Conservation (phyloP, 92 coral and sea anemone genomes). For the Umimayanthus kanabou region DNA sequence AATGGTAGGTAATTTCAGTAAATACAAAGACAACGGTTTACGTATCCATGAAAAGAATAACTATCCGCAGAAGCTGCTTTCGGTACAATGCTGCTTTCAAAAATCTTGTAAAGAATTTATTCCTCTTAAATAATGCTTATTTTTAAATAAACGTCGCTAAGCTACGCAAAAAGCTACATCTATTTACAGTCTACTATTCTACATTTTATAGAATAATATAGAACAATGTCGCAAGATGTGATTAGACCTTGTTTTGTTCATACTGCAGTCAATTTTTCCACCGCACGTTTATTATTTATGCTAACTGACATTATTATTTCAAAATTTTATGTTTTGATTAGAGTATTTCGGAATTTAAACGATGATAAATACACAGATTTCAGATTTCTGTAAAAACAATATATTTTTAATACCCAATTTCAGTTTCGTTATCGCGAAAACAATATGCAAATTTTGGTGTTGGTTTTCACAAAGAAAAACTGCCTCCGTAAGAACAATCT, state of each 20-base stretch:
- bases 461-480: not conserved
- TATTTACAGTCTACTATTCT: not conserved
- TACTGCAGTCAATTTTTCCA: not conserved
- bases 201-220: too few relatives aligned
- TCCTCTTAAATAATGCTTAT: not conserved
- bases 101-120: not conserved
- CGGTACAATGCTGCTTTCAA: not conserved
- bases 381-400: too few relatives aligned
- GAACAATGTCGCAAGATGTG: not conserved
- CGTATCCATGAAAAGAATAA: not conserved
- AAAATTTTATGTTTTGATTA: not conserved
- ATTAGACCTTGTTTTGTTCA: not conserved
- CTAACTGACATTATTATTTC: not conserved
- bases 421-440: not conserved
- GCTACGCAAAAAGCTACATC: not conserved
- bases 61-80: not conserved
- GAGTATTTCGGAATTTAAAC: not conserved
- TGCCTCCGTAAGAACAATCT: not conserved
- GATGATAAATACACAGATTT: not conserved
- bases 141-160: not conserved
- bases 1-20: not conserved
- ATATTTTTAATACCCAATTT: not conserved
- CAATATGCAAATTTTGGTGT: constrained; percentile 24
- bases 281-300: not conserved
- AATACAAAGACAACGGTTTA: not conserved